These are phyloP conservation scores for Cranoglanis bouderius DNA, from an alignment of 2,113 vertebrate species.

Conservation along the genomic window DNA sequence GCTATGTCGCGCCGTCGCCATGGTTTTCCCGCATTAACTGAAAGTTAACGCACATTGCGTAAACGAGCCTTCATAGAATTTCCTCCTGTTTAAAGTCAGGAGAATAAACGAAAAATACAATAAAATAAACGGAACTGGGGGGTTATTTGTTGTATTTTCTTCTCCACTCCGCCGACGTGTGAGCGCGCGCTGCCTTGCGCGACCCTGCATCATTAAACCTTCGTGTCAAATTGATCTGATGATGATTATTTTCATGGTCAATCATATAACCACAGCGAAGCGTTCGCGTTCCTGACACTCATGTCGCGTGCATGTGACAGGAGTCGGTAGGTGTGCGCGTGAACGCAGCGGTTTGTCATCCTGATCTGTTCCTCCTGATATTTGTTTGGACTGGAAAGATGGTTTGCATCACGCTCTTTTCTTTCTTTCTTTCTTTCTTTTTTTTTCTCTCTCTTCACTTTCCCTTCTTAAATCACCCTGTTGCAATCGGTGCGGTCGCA, in stretches of 20 bases:
- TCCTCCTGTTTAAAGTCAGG: background rate
- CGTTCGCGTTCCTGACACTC: background rate
- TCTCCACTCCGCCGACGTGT: background rate
- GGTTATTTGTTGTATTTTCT: background rate
- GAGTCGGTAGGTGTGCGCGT: background rate
- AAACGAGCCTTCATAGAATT: background rate
- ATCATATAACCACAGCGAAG: background rate
- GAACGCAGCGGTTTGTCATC: background rate
- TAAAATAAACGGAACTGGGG: background rate
- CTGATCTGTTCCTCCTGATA: background rate
- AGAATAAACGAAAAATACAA: background rate
- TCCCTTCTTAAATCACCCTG: constrained; percentile 60
- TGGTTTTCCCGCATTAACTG: background rate
- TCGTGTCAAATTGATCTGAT: background rate
- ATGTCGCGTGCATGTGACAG: background rate
- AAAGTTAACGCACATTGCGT: constrained; percentile 25
- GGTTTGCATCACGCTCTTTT: background rate
- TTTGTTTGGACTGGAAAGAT: background rate
- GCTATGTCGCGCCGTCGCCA: background rate
- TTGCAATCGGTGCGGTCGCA: constrained; percentile 66
- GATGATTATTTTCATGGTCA: background rate
- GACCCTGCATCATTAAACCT: background rate
- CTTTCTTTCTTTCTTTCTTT: background rate
- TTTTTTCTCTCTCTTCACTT: background rate
- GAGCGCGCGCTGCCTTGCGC: constrained; percentile 18